A percentile compares a stretch with the other conserved stretches of the same genome.
phyloP scores from a whole-genome alignment of 1,140 invertebrate genomes.

The Drosophila nannoptera region DNA sequence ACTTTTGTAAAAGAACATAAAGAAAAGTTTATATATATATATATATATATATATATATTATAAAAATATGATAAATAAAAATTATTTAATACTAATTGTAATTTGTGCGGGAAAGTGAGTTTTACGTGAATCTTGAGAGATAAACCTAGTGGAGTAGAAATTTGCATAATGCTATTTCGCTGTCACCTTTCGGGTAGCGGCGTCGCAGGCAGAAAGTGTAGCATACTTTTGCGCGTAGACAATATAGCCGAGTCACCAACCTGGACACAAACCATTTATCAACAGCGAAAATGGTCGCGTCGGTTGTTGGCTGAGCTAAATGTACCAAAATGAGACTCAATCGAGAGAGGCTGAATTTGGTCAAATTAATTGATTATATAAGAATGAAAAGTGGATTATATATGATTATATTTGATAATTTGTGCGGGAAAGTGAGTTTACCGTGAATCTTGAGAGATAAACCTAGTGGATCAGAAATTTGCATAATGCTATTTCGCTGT shows the following conservation, averaged over 20 bases:
- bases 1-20: slow-evolving; percentile 35
- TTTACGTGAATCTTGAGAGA: not conserved
- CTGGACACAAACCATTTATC: not conserved
- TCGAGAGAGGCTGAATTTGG: not conserved
- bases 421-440: no score
- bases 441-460: not conserved
- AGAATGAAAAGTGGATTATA: no score
- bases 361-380: not conserved
- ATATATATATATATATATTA: not conserved
- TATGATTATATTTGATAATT: no score
- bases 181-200: no score
- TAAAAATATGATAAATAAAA: slow-evolving; percentile 26
- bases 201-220: not conserved
- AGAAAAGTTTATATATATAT: slow-evolving; percentile 1
- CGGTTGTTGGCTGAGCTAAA: not conserved
- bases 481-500: no score
- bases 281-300: not conserved
- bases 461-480: no score
- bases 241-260: not conserved
- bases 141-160: not conserved
- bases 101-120: not conserved
- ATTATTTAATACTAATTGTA: slow-evolving; percentile 22
- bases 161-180: no score
- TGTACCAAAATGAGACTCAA: no score
- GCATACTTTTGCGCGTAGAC: slow-evolving; percentile 6